Conservation (phyloP, 2,113 vertebrate genomes). For the Amphiprion ocellaris region DNA sequence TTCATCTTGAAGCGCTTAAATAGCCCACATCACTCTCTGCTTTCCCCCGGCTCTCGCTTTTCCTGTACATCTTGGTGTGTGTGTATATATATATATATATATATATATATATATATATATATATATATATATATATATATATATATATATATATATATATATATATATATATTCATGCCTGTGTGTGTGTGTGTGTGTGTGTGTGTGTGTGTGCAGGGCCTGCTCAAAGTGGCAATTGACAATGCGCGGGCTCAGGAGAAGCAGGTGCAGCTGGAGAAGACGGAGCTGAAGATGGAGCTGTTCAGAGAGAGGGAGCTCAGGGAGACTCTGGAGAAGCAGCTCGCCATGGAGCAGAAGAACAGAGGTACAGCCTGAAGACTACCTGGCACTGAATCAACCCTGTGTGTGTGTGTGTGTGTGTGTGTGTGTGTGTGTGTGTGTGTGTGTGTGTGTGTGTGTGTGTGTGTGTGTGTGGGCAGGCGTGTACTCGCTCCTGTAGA, state of each 20-base stretch:
- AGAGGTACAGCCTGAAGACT: conserved; percentile 88
- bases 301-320: conserved; percentile 98
- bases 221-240: conserved; percentile 99
- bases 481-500: conserved; percentile 26
- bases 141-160: neutral
- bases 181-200: conserved; percentile 11
- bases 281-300: conserved; percentile 99
- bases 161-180: conserved; percentile 10
- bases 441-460: conserved; percentile 3
- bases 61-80: neutral
- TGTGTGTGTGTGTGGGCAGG: neutral
- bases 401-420: conserved; percentile 4
- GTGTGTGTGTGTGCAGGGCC: conserved; percentile 86
- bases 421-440: conserved; percentile 8
- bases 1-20: conserved; percentile 55
- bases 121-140: conserved; percentile 8
- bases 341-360: conserved; percentile 99
- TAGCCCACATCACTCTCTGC: conserved; percentile 58
- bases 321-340: conserved; percentile 98
- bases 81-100: neutral
- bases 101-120: neutral
- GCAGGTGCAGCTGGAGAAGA: conserved; percentile 99
- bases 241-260: conserved; percentile 99
- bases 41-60: neutral
- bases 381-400: conserved; percentile 36